Conservation (phyloP, 2,888 invertebrate genomes). For the Eupeodes luniger region DNA sequence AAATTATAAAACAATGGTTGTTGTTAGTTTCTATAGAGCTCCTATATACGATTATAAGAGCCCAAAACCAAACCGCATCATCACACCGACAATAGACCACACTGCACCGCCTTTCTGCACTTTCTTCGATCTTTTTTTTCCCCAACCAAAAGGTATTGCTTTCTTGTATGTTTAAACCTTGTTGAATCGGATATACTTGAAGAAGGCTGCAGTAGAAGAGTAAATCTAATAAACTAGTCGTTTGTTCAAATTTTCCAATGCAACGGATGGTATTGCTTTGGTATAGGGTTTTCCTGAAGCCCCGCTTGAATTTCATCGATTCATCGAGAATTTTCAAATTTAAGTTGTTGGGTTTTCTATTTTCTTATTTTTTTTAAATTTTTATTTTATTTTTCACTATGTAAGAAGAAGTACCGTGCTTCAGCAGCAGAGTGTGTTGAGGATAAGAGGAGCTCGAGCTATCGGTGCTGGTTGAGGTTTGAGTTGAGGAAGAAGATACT, state of each 20-base stretch:
- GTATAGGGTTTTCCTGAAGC: constrained; percentile 26
- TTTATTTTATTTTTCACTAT: constrained; percentile 25
- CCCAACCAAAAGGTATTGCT: too few relatives aligned
- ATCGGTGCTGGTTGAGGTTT: neutral
- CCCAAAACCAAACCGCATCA: neutral
- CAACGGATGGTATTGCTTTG: neutral
- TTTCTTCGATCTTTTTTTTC: constrained; percentile 40
- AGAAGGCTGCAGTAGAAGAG: constrained; percentile 34
- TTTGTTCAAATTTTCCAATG: constrained; percentile 49
- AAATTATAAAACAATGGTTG: constrained; percentile 74
- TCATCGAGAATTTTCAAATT: constrained; percentile 65
- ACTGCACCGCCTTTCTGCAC: constrained; percentile 45
- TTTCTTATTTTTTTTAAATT: neutral
- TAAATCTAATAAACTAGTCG: constrained; percentile 74
- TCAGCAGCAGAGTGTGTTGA: neutral
- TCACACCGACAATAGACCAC: constrained; percentile 63
- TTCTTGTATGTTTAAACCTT: neutral
- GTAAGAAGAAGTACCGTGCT: constrained; percentile 26
- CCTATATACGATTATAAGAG: neutral
- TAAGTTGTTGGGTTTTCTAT: constrained; percentile 19
- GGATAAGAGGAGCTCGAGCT: neutral
- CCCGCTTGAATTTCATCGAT: constrained; percentile 62
- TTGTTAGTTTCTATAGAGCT: neutral
- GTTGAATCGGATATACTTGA: neutral
- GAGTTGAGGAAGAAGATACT: neutral